Percentiles rank a stretch among this genome's conserved stretches.
Conservation (phyloP, 2,113 vertebrate genomes). For the Panurus biarmicus region DNA sequence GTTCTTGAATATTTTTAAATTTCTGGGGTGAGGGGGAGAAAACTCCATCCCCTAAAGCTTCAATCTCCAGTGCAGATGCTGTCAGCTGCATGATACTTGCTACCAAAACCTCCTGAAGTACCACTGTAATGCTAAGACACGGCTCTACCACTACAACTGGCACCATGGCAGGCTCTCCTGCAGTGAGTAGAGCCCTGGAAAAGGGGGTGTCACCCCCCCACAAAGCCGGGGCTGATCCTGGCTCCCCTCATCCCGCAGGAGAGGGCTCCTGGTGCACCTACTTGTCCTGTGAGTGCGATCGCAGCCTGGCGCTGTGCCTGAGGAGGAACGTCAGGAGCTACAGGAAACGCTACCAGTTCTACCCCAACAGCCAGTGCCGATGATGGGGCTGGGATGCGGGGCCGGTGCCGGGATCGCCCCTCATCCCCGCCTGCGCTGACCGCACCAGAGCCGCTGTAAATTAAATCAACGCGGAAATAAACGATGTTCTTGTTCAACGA, state of each 20-base stretch:
- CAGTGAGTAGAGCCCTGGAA: neutral
- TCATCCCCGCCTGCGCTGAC: fast-evolving
- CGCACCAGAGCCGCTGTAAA: fast-evolving
- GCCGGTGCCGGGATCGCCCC: fast-evolving
- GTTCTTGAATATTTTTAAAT: neutral
- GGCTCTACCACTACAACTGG: fast-evolving
- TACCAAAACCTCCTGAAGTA: neutral
- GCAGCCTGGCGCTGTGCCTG: constrained; percentile 56
- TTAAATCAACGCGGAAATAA: neutral
- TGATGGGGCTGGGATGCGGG: fast-evolving
- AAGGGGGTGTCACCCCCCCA: neutral
- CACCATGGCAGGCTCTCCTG: neutral
- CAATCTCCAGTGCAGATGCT: neutral
- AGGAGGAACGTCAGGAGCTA: neutral
- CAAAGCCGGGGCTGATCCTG: neutral
- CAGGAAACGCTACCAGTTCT: neutral
- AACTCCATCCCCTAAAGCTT: neutral
- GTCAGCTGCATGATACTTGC: constrained; percentile 22
- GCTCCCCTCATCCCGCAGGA: neutral
- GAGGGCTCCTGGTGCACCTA: neutral
- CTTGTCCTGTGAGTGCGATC: constrained; percentile 61
- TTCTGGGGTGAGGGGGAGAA: fast-evolving
- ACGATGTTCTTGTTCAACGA: neutral
- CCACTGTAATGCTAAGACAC: fast-evolving
- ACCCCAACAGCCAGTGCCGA: fast-evolving